Percentiles rank a stretch among this genome's conserved stretches.
phyloP scores from a whole-genome alignment of 2,797 vertebrate genomes.

The Alcedo quadribrachys region DNA sequence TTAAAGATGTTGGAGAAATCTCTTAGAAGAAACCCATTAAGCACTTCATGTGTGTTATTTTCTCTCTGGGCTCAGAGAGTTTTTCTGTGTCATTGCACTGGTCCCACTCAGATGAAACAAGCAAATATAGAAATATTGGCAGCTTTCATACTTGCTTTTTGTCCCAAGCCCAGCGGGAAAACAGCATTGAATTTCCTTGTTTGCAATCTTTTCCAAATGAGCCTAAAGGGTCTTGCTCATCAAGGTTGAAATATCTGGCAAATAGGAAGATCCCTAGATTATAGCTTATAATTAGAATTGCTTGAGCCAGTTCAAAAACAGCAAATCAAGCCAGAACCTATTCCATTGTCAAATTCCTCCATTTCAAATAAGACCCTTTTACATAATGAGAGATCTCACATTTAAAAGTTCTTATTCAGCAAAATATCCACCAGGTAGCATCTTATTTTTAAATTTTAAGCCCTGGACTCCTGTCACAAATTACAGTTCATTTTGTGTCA shows the following conservation, averaged over 20 bases:
- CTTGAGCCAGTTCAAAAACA: constrained; percentile 42
- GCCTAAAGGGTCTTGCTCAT: constrained; percentile 61
- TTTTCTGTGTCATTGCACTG: constrained; percentile 68
- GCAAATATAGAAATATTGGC: constrained; percentile 66
- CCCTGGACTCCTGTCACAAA: neutral
- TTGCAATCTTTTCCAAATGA: constrained; percentile 67
- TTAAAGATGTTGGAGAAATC: constrained; percentile 55
- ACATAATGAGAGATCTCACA: neutral
- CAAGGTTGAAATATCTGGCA: constrained; percentile 63
- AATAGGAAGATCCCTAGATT: constrained; percentile 45
- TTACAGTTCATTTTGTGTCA: neutral
- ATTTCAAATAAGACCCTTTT: neutral
- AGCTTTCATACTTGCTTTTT: constrained; percentile 49
- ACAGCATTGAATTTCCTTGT: constrained; percentile 40
- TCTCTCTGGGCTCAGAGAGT: constrained; percentile 46
- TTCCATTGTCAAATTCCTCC: neutral
- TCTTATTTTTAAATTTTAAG: neutral
- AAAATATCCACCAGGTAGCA: neutral
- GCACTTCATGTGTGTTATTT: constrained; percentile 68
- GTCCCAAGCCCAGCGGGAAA: constrained; percentile 29
- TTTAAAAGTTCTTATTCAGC: neutral
- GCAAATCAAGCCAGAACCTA: neutral
- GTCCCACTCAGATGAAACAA: constrained; percentile 57
- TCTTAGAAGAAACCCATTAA: constrained; percentile 63
- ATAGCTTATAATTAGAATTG: constrained; percentile 36